These are phyloP conservation scores for Andrena camellia DNA, from an alignment of 2,888 invertebrate genomes.

Conservation along the genomic window DNA sequence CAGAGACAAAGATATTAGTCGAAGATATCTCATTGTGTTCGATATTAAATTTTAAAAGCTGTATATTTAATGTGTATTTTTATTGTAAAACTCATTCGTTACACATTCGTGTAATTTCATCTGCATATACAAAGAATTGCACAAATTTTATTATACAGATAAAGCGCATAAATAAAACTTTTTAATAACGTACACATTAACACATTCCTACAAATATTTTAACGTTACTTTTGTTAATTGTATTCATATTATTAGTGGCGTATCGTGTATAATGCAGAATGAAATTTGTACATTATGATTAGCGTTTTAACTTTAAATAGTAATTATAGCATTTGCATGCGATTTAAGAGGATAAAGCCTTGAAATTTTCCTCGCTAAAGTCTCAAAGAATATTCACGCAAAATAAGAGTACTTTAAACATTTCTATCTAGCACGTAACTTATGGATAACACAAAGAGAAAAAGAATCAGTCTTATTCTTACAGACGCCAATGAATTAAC, in stretches of 20 bases:
- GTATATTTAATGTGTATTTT: constrained; percentile 48
- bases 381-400: constrained; percentile 36
- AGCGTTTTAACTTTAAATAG: constrained; percentile 31
- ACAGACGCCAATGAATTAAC: constrained; percentile 64
- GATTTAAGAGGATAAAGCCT: constrained; percentile 30
- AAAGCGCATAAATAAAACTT: constrained; percentile 38
- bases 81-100: constrained; percentile 54
- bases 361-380: background rate
- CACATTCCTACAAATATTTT: constrained; percentile 15
- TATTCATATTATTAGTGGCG: constrained; percentile 17
- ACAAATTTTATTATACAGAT: constrained; percentile 38
- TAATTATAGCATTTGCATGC: constrained; percentile 29
- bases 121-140: constrained; percentile 61
- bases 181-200: constrained; percentile 23
- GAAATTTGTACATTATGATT: constrained; percentile 48
- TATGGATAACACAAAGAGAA: constrained; percentile 66
- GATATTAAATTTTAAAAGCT: constrained; percentile 29
- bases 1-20: constrained; percentile 24
- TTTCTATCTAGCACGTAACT: constrained; percentile 57
- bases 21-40: constrained; percentile 34
- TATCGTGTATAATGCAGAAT: constrained; percentile 56
- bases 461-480: constrained; percentile 79
- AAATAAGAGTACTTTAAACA: constrained; percentile 49
- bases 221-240: constrained; percentile 36
- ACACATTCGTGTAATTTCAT: constrained; percentile 54